Evolutionary conservation across 2,888 invertebrate species (phyloP).

Genomic region (Megalurothrips usitatus): DNA sequence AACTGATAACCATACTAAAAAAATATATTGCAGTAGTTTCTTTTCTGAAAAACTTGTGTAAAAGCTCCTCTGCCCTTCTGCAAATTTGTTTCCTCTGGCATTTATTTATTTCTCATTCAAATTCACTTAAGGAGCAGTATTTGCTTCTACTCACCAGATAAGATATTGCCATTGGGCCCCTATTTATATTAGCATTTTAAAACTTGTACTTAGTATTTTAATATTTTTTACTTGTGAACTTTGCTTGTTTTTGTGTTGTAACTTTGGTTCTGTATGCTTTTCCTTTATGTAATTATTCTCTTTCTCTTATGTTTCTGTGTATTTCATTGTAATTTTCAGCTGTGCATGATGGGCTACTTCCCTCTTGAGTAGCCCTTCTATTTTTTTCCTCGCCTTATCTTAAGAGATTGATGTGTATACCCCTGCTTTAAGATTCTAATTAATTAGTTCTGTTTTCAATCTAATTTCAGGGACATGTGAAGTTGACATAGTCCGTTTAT

Average conservation of each 20-base stretch:
- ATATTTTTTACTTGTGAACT: neutral
- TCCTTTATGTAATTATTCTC: neutral
- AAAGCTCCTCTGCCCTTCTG: too few species aligned
- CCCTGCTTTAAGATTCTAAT: neutral
- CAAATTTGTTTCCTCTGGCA: neutral
- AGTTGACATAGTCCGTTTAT: neutral
- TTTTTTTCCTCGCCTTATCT: too few species aligned
- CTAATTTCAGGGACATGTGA: neutral
- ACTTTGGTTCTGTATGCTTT: neutral
- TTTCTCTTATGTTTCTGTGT: too few species aligned
- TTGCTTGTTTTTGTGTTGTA: neutral
- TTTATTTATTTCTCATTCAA: neutral
- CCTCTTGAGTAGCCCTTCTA: too few species aligned
- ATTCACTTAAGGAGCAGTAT: neutral
- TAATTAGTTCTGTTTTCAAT: neutral
- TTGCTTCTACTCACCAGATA: neutral
- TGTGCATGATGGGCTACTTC: too few species aligned
- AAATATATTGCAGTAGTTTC: neutral
- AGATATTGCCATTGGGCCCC: too few species aligned
- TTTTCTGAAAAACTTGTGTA: neutral
- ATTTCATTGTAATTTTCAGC: too few species aligned
- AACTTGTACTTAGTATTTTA: neutral
- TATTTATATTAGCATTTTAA: neutral
- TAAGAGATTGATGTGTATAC: too few species aligned
- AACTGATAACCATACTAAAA: neutral